Base-by-base conservation (phyloP, 2,888 invertebrate genomes). In the Dolichopus griseipennis region DNA sequence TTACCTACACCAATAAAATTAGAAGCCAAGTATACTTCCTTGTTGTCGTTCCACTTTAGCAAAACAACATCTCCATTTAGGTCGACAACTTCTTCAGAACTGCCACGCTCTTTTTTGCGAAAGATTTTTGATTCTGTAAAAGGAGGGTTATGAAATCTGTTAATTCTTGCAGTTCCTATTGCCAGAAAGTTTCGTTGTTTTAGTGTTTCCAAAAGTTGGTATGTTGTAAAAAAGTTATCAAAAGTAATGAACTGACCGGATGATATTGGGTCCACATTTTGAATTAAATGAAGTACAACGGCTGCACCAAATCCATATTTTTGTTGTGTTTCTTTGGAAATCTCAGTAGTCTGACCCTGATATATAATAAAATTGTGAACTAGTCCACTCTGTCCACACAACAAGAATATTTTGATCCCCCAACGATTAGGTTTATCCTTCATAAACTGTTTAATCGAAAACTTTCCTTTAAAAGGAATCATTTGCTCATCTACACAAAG, bases 401-500 rank as follows among this genome's bases (percentile, higher is more conserved):
- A 52, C 52, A 52, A 18, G n/a, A 52, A 52, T 52, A 52, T 52
- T 52, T 52, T 52, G 18, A 52, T 18, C 4, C n/a, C 6, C 52
- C 52, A 52, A 18, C 15, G 52, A 52, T 37, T n/a, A n/a, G n/a
- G n/a, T n/a, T n/a, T n/a, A n/a, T n/a, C n/a, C n/a, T n/a, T n/a
- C n/a, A n/a, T n/a, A n/a, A n/a, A n/a, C n/a, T n/a, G n/a, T n/a
- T n/a, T n/a, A n/a, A n/a, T n/a, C n/a, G n/a, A n/a, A n/a, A n/a
- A n/a, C n/a, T 37, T 37, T 37, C 8, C 37, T 37, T 37, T 67
- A 68, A 52, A 70, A 34, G 65, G n/a, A n/a, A n/a, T n/a, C 22
- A 67, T 20, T 21, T 22, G 2, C 20, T 62, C 21, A 66, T 22
- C 65, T 15, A 61, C 33, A 37, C 37, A 37, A 37, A 37, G 37